Conservation (phyloP, 2,888 invertebrate genomes). For the Luperina nickerlii region DNA sequence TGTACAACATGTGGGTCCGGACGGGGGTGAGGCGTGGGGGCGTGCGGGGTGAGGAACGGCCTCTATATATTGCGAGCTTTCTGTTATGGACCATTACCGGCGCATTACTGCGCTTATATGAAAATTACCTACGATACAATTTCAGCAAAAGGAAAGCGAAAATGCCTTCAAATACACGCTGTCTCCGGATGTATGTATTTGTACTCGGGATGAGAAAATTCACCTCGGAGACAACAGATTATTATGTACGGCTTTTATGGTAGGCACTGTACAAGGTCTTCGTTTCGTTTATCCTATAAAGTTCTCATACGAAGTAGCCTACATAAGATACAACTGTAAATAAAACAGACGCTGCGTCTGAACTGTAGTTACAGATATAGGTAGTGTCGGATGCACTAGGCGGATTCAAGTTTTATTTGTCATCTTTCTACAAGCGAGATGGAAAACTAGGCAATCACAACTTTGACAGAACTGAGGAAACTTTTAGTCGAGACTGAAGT, state of each 20-base stretch:
- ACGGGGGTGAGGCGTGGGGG: constrained; percentile 21
- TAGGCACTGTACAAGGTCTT: constrained; percentile 21
- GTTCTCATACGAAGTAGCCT: background rate
- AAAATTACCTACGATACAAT: constrained; percentile 81
- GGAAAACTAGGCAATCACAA: constrained; percentile 87
- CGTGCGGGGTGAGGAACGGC: constrained; percentile 56
- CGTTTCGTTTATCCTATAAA: constrained; percentile 17
- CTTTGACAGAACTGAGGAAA: constrained; percentile 80
- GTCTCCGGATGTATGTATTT: constrained; percentile 64
- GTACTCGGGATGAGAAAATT: constrained; percentile 53
- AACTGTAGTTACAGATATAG: constrained; percentile 8
- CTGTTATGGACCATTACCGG: constrained; percentile 84
- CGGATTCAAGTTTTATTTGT: constrained; percentile 79
- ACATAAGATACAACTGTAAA: constrained; percentile 21
- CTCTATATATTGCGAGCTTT: constrained; percentile 81
- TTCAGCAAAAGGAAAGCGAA: constrained; percentile 75
- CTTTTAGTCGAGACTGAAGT: constrained; percentile 77
- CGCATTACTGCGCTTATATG: constrained; percentile 83
- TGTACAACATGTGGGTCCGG: constrained; percentile 58
- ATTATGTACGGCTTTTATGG: constrained; percentile 35
- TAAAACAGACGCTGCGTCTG: constrained; percentile 12
- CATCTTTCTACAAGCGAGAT: constrained; percentile 79
- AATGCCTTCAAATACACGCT: constrained; percentile 66
- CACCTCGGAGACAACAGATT: constrained; percentile 37
- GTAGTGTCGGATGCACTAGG: constrained; percentile 32